Base-by-base conservation (phyloP, 2,797 vertebrate species). In the Apogon hyalosoma region DNA sequence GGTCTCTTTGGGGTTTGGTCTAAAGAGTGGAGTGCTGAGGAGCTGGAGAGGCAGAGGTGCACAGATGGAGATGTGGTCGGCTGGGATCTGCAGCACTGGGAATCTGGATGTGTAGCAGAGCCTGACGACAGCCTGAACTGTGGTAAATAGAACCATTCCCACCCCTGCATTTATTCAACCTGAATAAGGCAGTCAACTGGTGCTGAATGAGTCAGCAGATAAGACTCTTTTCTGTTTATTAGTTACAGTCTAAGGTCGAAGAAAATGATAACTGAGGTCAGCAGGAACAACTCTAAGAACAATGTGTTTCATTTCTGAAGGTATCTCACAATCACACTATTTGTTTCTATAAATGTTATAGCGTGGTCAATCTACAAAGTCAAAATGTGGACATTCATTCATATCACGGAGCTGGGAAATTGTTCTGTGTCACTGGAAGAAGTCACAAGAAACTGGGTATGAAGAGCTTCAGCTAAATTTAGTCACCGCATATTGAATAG, bases 1-100 rank as follows among this genome's bases (percentile, higher is more conserved):
- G 69, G 90, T 33, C 75, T 79, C 71, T 95, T 94, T 70, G 88
- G 91, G 68, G 88, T 95, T 38, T 95, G 94, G 95, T 46, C 78
- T 49, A 83, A 69, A 74, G 86, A 82, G 14, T 71, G 83, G 68
- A 88, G 59, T 0, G 16, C 61, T 0, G 48, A 74, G 56, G 81
- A 93, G 43, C 54, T 95, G 59, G 13, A 3, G 1, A 42, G 11
- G 7, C 0, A 21, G 42, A 73, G 63, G 24, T 95, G 94, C 72
- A 75, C 67, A 1, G 92, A 93, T 7, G 95, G 94, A 41, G 90
- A 94, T 7, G 75, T 94, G 70, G 38, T 93, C 69, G 89, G 85
- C 41, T 95, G 94, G 94, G 91, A 92, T 61, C 41, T 14, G 19
- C 55, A 36, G 21, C 77, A 90, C 31, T 94, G 92, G 94, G 71